Conservation (phyloP, 2,113 vertebrate species). For the Nannobrachium achirus region DNA sequence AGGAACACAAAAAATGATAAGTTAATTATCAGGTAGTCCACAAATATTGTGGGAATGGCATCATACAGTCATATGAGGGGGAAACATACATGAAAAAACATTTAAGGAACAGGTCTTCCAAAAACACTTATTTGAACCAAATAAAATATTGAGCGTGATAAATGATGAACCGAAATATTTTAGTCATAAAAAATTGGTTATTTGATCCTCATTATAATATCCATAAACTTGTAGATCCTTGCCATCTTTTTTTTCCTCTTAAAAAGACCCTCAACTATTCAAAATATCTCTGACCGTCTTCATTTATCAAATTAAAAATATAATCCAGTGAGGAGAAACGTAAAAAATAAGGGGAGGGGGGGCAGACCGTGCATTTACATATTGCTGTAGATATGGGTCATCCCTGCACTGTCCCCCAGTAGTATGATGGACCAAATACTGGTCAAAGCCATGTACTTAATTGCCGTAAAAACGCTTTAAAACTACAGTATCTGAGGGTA, state of each 20-base stretch:
- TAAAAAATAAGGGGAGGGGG: slow-evolving; percentile 54
- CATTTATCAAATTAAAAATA: slow-evolving; percentile 49
- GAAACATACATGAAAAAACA: slow-evolving; percentile 80
- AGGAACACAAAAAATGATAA: slow-evolving; percentile 90
- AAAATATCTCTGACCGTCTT: slow-evolving; percentile 60
- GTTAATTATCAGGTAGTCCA: slow-evolving; percentile 90
- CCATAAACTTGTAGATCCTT: slow-evolving; percentile 39
- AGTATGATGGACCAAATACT: slow-evolving; percentile 42
- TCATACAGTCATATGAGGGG: slow-evolving; percentile 84
- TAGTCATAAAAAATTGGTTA: slow-evolving; percentile 62
- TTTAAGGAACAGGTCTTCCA: slow-evolving; percentile 79
- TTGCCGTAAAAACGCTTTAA: slow-evolving; percentile 50
- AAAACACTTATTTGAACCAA: slow-evolving; percentile 76
- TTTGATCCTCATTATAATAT: slow-evolving; percentile 51
- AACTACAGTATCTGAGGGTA: slow-evolving; percentile 39
- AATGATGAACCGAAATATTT: slow-evolving; percentile 63
- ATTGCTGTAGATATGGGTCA: slow-evolving; percentile 63
- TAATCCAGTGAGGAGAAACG: slow-evolving; percentile 54
- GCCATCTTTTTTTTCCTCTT: slow-evolving; percentile 25
- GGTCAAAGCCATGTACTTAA: slow-evolving; percentile 39
- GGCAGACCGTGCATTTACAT: slow-evolving; percentile 68
- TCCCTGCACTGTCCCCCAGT: slow-evolving; percentile 52
- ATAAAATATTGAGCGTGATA: slow-evolving; percentile 73
- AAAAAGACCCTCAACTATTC: slow-evolving; percentile 53
- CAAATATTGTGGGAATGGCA: slow-evolving; percentile 90